Evolutionary conservation across 2,797 vertebrate genomes (phyloP), one percentile per base, ranked within the genome.

Genomic region (Sebastes minor): DNA sequence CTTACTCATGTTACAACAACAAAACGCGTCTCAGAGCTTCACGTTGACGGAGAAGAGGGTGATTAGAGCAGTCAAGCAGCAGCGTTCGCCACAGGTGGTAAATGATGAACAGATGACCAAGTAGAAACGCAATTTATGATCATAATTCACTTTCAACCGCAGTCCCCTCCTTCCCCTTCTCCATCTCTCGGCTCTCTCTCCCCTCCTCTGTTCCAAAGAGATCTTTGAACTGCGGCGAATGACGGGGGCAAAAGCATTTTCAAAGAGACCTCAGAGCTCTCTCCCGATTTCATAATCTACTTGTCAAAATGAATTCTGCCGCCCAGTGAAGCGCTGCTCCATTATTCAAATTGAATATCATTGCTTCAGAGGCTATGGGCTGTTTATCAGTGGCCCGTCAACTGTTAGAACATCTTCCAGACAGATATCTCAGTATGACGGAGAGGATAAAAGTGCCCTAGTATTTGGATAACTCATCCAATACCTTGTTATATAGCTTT

Each of bases 271-370:
- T 76, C 78, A 25, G 80, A 80, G 81, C 78, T 80, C 75, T 80
- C 75, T 59, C 83, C 66, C 74, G 23, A 46, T 87, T 91, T 89
- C 80, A 82, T 76, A 88, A 84, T 90, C 85, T 80, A 87, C 84
- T 84, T 74, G 89, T 91, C 91, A 89, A 86, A 91, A 90, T 85
- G 81, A 92, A 89, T 91, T 81, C 84, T 73, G 74, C 75, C 30
- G 22, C 84, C 83, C 83, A 77, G 81, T 22, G 49, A 85, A 81
- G 83, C 76, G n/a, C 80, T 38, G 86, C 83, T 89, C 88, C 88
- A 91, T 94, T 93, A 94, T 89, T 93, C 88, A 92, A 92, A 92
- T 88, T 87, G 85, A 93, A 88, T 89, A 89, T 88, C 77, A 84
- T 83, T 78, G 89, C 90, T 83, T 89, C 83, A 83, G 78, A 85